phyloP scores from a whole-genome alignment of 1,140 invertebrate genomes.

The Drosophila littoralis region DNA sequence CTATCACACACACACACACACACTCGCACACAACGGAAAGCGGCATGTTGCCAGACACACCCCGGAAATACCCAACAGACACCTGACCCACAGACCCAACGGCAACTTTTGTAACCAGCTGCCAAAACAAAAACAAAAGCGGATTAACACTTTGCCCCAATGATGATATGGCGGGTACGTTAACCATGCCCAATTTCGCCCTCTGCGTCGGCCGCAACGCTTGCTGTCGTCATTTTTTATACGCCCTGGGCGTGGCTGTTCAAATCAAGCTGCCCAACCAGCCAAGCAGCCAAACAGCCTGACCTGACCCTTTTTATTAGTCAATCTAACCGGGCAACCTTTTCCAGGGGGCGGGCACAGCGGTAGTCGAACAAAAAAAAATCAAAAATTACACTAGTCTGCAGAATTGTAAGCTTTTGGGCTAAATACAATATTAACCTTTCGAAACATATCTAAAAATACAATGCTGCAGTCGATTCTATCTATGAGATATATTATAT shows the following conservation, averaged over 20 bases:
- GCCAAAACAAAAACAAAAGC: slow-evolving; percentile 79
- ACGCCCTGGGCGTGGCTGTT: slow-evolving; percentile 31
- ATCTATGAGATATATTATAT: background rate
- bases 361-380: slow-evolving; percentile 30
- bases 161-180: slow-evolving; percentile 62
- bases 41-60: slow-evolving; percentile 37
- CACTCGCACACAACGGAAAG: slow-evolving; percentile 1
- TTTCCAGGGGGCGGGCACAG: slow-evolving; percentile 26
- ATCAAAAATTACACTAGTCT: slow-evolving; percentile 58
- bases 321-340: slow-evolving; percentile 70
- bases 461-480: too few relatives aligned
- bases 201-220: slow-evolving; percentile 9
- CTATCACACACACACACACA: slow-evolving; percentile 32
- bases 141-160: slow-evolving; percentile 78
- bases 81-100: slow-evolving; percentile 50
- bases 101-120: slow-evolving; percentile 53
- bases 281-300: slow-evolving; percentile 18
- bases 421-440: too few relatives aligned
- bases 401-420: slow-evolving; percentile 13
- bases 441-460: too few relatives aligned
- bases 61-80: slow-evolving; percentile 43
- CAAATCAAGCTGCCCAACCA: slow-evolving; percentile 30
- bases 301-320: slow-evolving; percentile 73
- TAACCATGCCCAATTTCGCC: background rate
- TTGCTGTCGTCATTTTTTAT: slow-evolving; percentile 47